Percentiles rank a stretch among this genome's conserved stretches.
Conservation (phyloP, 2,797 vertebrate genomes). For the Uromys caudimaculatus region DNA sequence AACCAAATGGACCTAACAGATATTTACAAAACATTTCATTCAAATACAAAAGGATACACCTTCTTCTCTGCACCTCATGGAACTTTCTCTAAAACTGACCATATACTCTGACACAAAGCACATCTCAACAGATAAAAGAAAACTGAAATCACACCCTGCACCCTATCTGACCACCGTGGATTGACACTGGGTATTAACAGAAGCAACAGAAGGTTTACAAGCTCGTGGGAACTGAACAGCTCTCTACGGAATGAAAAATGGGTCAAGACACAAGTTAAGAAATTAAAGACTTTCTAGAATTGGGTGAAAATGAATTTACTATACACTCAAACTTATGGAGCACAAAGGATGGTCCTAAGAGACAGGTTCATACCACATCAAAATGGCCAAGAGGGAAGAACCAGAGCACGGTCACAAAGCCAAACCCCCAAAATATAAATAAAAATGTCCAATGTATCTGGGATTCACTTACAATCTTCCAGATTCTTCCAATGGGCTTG, state of each 20-base stretch:
- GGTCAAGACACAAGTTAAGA: neutral
- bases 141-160: neutral
- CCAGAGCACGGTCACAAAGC: neutral
- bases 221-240: neutral
- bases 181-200: neutral
- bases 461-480: neutral
- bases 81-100: neutral
- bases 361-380: neutral
- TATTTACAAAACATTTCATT: neutral
- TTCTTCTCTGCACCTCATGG: neutral
- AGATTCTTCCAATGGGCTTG: neutral
- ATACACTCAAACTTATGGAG: neutral
- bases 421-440: neutral
- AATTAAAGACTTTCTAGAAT: neutral
- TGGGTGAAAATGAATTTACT: neutral
- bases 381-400: neutral
- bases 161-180: neutral
- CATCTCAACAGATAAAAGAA: neutral
- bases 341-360: neutral
- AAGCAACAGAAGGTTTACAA: neutral
- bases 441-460: neutral
- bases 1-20: neutral
- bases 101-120: neutral
- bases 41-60: neutral
- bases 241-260: neutral